Base-by-base conservation (phyloP, 2,113 vertebrate genomes). In the Tretioscincus oriximinensis region DNA sequence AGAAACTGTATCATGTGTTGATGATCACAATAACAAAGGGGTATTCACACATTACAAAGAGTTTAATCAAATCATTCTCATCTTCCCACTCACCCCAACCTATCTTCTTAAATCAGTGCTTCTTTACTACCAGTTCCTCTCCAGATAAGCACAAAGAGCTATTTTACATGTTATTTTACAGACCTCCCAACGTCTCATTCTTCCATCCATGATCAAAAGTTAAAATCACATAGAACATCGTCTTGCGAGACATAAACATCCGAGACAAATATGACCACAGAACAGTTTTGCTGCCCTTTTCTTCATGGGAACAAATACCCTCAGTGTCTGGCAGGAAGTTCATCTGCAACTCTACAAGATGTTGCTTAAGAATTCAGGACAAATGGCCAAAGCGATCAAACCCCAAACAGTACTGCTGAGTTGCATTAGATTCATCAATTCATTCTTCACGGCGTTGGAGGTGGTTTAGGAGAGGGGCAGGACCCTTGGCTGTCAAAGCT, bases 401-500 rank as follows among this genome's bases (percentile, higher is more conserved):
- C 14, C 35, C 18, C 69, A 78, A 73, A 87, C 85, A 29, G 74
- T 80, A 77, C 88, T 18, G 84, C 89, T 72, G 74, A 87, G 92
- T 91, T 90, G 91, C 21, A 0, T 64, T 20, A 73, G 29, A 45
- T 1, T 73, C 75, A 64, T 9, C 1, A 60, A 20, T 0, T 22
- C 8, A 65, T 1, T 0, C 5, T 18, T 99, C 97, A 99, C 0
- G 98, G 98, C 6, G 96, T 98, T 26, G 96, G 93, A 26, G 98
- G 97, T 79, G 96, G 96, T 87, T 97, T 96, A 16, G 98, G 98
- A 28, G 97, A 99, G 12, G 98, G 97, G 87, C 98, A 98, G 54
- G 98, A 99, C 45, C 97, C 96, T 91, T 99, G 97, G 89, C 98
- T 99, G 96, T 99, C 98, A 65, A 99, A 98, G 92, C 98, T 99